Conservation (phyloP, 2,888 invertebrate genomes). For the Protophormia terraenovae region DNA sequence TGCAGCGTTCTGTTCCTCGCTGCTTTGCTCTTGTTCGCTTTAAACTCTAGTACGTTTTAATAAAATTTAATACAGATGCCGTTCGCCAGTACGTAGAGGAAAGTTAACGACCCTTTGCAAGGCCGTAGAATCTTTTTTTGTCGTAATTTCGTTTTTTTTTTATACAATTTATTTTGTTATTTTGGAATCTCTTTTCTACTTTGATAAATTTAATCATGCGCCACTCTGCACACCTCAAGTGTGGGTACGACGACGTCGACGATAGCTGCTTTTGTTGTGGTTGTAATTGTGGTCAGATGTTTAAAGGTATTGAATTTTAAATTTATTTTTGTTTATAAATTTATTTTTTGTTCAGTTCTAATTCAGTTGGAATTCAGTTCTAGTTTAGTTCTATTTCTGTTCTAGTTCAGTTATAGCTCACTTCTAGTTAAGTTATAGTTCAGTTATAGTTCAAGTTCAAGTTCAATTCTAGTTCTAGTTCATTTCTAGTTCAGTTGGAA, state of each 20-base stretch:
- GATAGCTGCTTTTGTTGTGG: conserved; percentile 27
- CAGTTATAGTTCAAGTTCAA: no score
- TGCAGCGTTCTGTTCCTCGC: background rate
- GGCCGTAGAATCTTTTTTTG: conserved; percentile 65
- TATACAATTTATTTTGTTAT: conserved; percentile 31
- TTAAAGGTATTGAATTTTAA: conserved; percentile 4
- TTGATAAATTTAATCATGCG: conserved; percentile 69
- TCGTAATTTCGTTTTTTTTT: conserved; percentile 8
- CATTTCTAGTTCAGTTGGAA: no score
- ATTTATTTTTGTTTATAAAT: no score
- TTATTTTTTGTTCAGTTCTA: background rate
- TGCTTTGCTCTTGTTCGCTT: conserved; percentile 16
- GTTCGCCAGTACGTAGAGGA: conserved; percentile 55
- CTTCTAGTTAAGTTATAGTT: no score
- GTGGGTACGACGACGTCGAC: conserved; percentile 42
- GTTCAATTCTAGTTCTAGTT: no score
- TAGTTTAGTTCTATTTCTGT: no score
- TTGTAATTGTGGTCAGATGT: conserved; percentile 20
- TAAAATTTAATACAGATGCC: conserved; percentile 64
- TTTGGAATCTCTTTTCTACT: conserved; percentile 64
- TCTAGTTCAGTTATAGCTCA: no score
- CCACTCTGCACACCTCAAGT: conserved; percentile 66
- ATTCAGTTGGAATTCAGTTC: background rate
- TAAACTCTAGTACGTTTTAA: conserved; percentile 29
- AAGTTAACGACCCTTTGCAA: conserved; percentile 69